Conservation (phyloP, 2,113 vertebrate species). For the Rafetus swinhoei region DNA sequence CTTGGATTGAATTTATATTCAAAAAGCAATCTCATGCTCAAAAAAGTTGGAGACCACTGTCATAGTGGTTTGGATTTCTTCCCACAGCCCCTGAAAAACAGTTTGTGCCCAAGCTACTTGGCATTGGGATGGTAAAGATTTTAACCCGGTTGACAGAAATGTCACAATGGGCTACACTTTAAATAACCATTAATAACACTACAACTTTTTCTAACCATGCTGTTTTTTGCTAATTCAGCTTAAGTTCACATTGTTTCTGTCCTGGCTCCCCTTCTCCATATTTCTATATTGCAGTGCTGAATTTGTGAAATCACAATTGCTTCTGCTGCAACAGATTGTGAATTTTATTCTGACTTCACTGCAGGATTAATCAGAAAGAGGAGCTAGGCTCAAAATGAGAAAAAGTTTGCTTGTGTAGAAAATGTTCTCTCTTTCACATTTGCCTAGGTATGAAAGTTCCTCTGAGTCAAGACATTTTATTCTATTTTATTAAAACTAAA, state of each 20-base stretch:
- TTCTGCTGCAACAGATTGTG: neutral
- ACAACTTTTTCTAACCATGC: neutral
- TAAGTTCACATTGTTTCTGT: neutral
- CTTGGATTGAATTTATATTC: too few relatives aligned
- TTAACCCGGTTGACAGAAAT: neutral
- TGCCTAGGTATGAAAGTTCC: neutral
- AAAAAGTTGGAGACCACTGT: too few relatives aligned
- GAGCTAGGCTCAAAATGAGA: neutral
- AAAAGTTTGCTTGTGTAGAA: neutral
- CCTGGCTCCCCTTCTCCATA: neutral
- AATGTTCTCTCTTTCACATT: constrained; percentile 5
- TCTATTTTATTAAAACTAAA: neutral
- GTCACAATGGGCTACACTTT: neutral
- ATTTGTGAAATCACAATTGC: neutral
- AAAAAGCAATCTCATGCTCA: too few relatives aligned
- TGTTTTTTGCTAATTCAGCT: constrained; percentile 3
- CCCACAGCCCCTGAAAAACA: neutral
- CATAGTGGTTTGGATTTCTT: neutral
- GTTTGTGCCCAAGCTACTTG: neutral
- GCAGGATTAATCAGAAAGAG: neutral
- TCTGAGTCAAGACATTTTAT: neutral
- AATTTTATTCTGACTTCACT: constrained; percentile 16
- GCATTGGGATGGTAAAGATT: neutral
- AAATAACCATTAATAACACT: constrained; percentile 6
- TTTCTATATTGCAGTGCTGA: neutral